Conservation (phyloP, 2,888 invertebrate genomes). For the Oxystoma pomonae region DNA sequence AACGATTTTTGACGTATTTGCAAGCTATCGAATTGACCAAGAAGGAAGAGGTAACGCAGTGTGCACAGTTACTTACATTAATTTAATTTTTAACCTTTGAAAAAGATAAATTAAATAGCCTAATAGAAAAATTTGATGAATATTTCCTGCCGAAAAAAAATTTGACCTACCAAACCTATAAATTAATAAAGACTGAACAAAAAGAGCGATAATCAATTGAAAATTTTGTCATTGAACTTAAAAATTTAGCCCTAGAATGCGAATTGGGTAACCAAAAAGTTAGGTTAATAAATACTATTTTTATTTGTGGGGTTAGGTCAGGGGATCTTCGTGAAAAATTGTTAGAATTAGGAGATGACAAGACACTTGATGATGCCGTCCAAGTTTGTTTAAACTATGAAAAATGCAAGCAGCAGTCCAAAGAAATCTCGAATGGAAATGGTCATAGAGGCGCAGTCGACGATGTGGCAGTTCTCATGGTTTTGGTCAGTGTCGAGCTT, state of each 20-base stretch:
- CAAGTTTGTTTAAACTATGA: neutral
- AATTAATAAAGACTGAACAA: slow-evolving; percentile 18
- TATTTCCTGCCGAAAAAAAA: slow-evolving; percentile 16
- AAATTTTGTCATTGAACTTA: slow-evolving; percentile 15
- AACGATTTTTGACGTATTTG: neutral
- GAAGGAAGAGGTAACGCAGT: neutral
- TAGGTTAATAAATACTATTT: slow-evolving; percentile 11
- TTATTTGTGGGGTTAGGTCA: slow-evolving; percentile 16
- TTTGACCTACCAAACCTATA: slow-evolving; percentile 18
- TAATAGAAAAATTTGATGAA: slow-evolving; percentile 15
- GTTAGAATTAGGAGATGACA: slow-evolving; percentile 15
- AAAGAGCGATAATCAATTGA: slow-evolving; percentile 15
- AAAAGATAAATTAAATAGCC: no score
- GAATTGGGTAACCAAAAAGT: slow-evolving; percentile 16
- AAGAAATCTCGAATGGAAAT: neutral
- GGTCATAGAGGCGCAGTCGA: neutral
- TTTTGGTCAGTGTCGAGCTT: no score
- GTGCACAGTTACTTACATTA: neutral
- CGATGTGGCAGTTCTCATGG: neutral
- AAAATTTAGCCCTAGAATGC: slow-evolving; percentile 17
- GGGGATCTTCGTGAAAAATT: slow-evolving; percentile 20
- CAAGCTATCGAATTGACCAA: neutral
- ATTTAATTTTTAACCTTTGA: neutral
- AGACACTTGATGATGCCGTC: neutral
- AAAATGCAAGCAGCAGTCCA: no score